These are phyloP conservation scores for Fopius arisanus DNA, from an alignment of 1,140 invertebrate genomes.

Conservation along the genomic window DNA sequence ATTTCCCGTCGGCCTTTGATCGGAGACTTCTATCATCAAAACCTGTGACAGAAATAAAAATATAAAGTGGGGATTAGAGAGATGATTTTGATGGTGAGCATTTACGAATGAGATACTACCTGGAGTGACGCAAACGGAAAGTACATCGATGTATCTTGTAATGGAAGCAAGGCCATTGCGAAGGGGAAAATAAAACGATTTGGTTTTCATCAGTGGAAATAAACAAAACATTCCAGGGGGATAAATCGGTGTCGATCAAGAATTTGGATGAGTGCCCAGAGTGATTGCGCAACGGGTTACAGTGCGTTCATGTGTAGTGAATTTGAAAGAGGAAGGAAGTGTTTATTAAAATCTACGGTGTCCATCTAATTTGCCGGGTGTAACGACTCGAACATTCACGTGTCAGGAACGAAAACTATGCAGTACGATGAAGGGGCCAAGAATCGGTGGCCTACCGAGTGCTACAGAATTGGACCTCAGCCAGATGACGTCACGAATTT, in stretches of 20 bases:
- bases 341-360: slow-evolving; percentile 52
- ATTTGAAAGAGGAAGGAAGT: slow-evolving; percentile 36
- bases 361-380: slow-evolving; percentile 45
- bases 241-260: slow-evolving; percentile 4
- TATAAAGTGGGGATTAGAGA: background rate
- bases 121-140: background rate
- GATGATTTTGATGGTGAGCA: background rate
- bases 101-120: background rate
- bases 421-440: slow-evolving; percentile 58
- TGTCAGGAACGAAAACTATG: slow-evolving; percentile 58
- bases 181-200: background rate
- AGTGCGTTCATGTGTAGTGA: slow-evolving; percentile 2
- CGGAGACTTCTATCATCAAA: no score
- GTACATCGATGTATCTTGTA: background rate
- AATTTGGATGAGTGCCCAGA: slow-evolving; percentile 9
- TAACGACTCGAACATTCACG: slow-evolving; percentile 52
- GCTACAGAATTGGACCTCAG: slow-evolving; percentile 49
- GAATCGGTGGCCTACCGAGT: slow-evolving; percentile 56
- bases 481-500: slow-evolving; percentile 53
- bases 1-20: no score
- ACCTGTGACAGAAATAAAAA: no score
- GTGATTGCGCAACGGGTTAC: background rate
- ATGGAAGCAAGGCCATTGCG: background rate
- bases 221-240: background rate
- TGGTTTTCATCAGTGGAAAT: background rate